A percentile compares a stretch with the other conserved stretches of the same genome.
These are phyloP conservation scores for Erannis defoliaria DNA, from an alignment of 2,888 invertebrate species.

Conservation along the genomic window DNA sequence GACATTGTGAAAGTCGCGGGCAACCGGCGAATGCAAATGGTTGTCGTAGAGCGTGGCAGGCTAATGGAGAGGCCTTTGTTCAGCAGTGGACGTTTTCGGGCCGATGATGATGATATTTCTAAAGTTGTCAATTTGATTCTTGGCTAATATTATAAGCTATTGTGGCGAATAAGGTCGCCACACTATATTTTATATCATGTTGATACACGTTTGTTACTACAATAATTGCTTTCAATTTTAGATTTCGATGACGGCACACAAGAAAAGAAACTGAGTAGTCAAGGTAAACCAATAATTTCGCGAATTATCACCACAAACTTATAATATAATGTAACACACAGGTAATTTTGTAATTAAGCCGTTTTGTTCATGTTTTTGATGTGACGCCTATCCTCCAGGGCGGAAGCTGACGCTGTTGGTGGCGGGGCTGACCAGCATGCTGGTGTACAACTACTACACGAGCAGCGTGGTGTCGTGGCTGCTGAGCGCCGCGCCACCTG, in stretches of 20 bases:
- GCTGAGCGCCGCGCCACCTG: conserved; percentile 79
- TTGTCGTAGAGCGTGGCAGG: too few relatives aligned
- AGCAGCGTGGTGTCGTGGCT: conserved; percentile 87
- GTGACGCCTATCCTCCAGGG: conserved; percentile 53
- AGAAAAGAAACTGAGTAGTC: conserved; percentile 62
- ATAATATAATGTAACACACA: not conserved
- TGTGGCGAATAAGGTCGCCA: too few relatives aligned
- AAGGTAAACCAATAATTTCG: conserved; percentile 58
- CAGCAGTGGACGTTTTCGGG: too few relatives aligned
- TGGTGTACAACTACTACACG: conserved; percentile 87
- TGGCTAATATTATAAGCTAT: too few relatives aligned
- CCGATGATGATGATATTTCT: too few relatives aligned
- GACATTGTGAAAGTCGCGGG: too few relatives aligned
- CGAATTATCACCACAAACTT: not conserved
- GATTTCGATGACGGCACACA: conserved; percentile 74
- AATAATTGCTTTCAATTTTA: conserved; percentile 44
- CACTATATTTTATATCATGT: too few relatives aligned
- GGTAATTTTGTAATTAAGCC: too few relatives aligned
- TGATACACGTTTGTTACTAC: too few relatives aligned
- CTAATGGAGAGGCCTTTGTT: too few relatives aligned
- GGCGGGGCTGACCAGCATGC: conserved; percentile 73
- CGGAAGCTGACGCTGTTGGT: conserved; percentile 69
- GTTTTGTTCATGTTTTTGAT: not conserved
- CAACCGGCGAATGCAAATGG: too few relatives aligned
- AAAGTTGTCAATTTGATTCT: too few relatives aligned